Conservation (phyloP, 2,888 invertebrate species). For the Nomada goodeniana region DNA sequence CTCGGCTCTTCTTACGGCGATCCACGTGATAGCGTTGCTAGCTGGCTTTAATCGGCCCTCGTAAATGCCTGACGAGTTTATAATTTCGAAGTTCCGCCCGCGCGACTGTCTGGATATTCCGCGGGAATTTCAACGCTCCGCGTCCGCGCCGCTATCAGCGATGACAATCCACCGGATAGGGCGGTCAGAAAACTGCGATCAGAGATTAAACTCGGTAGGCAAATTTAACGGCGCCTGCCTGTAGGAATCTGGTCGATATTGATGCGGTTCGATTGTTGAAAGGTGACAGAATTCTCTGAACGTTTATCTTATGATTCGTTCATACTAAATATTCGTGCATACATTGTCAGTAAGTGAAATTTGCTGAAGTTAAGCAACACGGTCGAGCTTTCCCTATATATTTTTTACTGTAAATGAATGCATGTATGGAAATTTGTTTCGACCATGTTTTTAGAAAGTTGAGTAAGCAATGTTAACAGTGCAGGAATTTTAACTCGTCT, state of each 20-base stretch:
- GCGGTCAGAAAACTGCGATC: constrained; percentile 50
- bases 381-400: too few species aligned
- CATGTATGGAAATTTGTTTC: too few species aligned
- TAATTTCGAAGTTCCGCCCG: constrained; percentile 75
- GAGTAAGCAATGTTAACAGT: too few species aligned
- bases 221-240: constrained; percentile 15
- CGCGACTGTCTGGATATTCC: constrained; percentile 62
- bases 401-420: too few species aligned
- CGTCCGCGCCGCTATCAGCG: constrained; percentile 37
- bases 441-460: too few species aligned
- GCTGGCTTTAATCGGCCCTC: constrained; percentile 76
- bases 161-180: constrained; percentile 39
- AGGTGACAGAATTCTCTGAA: not conserved
- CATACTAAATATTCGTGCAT: too few species aligned
- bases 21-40: constrained; percentile 56
- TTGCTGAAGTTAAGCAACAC: too few species aligned
- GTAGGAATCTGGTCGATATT: not conserved
- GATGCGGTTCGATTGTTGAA: not conserved
- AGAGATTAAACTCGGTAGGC: constrained; percentile 41
- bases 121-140: constrained; percentile 63
- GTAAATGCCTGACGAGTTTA: constrained; percentile 79
- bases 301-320: not conserved
- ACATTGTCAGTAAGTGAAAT: too few species aligned
- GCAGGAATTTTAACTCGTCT: too few species aligned
- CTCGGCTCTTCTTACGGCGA: constrained; percentile 54